Percentiles rank a stretch among this genome's conserved stretches.
Conservation (phyloP, 1,140 invertebrate genomes). For the Drosophila equinoxialis region DNA sequence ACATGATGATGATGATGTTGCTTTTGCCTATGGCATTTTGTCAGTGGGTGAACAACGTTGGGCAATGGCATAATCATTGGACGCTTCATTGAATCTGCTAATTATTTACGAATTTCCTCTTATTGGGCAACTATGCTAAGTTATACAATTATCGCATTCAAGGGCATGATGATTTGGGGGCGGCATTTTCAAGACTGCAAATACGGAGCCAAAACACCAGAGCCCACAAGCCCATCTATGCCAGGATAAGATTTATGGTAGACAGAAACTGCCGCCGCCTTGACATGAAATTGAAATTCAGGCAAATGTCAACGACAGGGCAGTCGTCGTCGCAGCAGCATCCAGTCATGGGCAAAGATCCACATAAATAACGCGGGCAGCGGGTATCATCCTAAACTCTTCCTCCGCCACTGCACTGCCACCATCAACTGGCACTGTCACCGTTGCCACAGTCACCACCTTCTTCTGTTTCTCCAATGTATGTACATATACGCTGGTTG, state of each 20-base stretch:
- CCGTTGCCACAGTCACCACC: neutral
- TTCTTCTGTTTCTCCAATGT: slow-evolving; percentile 1
- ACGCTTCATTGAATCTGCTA: slow-evolving; percentile 46
- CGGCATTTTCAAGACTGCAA: slow-evolving; percentile 21
- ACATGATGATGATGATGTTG: slow-evolving; percentile 3
- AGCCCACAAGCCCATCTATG: slow-evolving; percentile 28
- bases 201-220: neutral
- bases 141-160: slow-evolving; percentile 51
- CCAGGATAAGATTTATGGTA: slow-evolving; percentile 64
- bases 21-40: slow-evolving; percentile 29
- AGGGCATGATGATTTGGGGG: slow-evolving; percentile 20
- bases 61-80: slow-evolving; percentile 26
- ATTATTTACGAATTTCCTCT: slow-evolving; percentile 55
- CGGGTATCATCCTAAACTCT: slow-evolving; percentile 20
- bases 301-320: slow-evolving; percentile 73
- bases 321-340: slow-evolving; percentile 24
- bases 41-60: neutral
- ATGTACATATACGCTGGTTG: too few species aligned
- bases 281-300: slow-evolving; percentile 73
- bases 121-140: slow-evolving; percentile 23
- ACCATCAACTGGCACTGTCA: neutral
- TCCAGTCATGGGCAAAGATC: slow-evolving; percentile 52
- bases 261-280: slow-evolving; percentile 57
- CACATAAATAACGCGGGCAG: slow-evolving; percentile 74
- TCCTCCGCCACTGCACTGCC: slow-evolving; percentile 21